A percentile compares a stretch with the other conserved stretches of the same genome.
Conservation (phyloP, 2,113 vertebrate species). For the Dromiciops gliroides region DNA sequence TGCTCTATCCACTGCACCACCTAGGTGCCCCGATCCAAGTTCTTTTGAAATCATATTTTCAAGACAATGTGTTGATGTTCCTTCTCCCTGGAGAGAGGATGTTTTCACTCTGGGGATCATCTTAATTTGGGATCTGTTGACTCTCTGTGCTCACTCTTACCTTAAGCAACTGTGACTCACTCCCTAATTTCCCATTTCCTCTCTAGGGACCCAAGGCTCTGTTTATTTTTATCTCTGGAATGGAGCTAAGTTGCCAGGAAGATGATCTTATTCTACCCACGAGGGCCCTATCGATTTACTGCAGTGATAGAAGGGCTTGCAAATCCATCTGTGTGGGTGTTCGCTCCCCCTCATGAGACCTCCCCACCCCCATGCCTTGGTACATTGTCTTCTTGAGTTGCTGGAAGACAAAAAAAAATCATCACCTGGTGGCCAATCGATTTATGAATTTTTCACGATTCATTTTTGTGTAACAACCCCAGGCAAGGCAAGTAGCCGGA, state of each 20-base stretch:
- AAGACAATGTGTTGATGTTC: background rate
- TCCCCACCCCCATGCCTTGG: background rate
- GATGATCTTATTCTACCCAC: constrained; percentile 63
- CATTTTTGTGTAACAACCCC: constrained; percentile 43
- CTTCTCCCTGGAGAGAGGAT: constrained; percentile 24
- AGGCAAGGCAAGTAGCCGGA: background rate
- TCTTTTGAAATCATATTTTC: background rate
- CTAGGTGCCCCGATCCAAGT: no score
- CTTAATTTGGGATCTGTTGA: constrained; percentile 42
- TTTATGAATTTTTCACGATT: constrained; percentile 64
- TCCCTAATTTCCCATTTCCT: constrained; percentile 69
- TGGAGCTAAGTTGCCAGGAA: constrained; percentile 64
- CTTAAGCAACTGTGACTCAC: constrained; percentile 58
- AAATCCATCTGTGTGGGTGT: background rate
- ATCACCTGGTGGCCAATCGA: constrained; percentile 45
- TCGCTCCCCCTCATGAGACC: background rate
- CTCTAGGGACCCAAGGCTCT: constrained; percentile 66
- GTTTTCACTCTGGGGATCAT: constrained; percentile 46
- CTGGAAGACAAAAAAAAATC: background rate
- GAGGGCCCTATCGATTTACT: constrained; percentile 44
- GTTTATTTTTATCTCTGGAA: constrained; percentile 77
- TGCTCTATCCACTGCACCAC: no score
- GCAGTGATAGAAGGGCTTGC: background rate
- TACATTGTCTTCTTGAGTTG: background rate
- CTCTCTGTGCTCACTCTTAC: constrained; percentile 58